phyloP scores from a whole-genome alignment of 2,113 vertebrate genomes.

The Hippopotamus amphibius region DNA sequence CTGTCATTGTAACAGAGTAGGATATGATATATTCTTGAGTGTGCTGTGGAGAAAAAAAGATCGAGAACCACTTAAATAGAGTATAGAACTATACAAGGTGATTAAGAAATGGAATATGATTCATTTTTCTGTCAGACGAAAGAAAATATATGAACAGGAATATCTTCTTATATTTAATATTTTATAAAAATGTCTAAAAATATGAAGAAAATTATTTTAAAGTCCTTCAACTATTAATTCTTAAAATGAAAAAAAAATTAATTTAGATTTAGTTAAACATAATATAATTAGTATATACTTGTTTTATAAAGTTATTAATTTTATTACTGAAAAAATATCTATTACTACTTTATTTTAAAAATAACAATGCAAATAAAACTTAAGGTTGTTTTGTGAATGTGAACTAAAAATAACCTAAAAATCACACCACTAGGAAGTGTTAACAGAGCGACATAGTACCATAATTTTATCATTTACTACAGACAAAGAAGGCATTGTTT shows the following conservation, averaged over 20 bases:
- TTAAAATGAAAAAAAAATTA: background rate
- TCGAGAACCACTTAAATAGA: background rate
- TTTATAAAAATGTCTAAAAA: background rate
- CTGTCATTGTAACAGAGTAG: background rate
- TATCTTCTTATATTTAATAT: background rate
- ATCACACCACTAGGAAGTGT: background rate
- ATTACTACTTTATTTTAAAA: background rate
- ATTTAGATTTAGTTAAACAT: background rate
- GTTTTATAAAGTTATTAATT: background rate
- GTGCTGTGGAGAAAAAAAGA: background rate
- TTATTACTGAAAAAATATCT: background rate
- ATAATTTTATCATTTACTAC: background rate
- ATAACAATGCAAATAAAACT: background rate
- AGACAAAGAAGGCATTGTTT: background rate
- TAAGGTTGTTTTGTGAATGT: background rate
- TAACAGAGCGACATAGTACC: background rate
- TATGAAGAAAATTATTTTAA: background rate
- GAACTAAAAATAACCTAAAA: background rate
- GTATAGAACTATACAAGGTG: background rate
- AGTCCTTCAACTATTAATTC: background rate
- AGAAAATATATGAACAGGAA: background rate
- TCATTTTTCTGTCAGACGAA: background rate
- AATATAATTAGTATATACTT: background rate
- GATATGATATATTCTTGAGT: background rate
- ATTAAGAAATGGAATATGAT: background rate